Base-by-base conservation (phyloP, 2,888 invertebrate genomes). In the Phaedon cochleariae region DNA sequence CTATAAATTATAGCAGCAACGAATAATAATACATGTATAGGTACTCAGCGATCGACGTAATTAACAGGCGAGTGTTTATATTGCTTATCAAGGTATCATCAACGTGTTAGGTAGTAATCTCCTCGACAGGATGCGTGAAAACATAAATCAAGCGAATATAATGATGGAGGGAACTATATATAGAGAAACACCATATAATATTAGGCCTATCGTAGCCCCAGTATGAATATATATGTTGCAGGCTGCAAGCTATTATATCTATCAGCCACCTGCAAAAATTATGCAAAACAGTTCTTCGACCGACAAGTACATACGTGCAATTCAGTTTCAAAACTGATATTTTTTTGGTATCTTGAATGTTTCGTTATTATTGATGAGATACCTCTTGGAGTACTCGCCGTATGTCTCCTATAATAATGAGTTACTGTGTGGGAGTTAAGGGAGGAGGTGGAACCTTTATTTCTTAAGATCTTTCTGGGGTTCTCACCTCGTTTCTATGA, bases 61-160 rank as follows among this genome's bases (percentile, higher is more conserved):
- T 41, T 41, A 41, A 41, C 41, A n/a, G 41, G 15, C 4, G 7
- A 12, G 41, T 41, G 41, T 41, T 41, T 41, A 41, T 41, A 10
- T 41, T 41, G 41, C 41, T 41, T 41, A 41, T 41, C 41, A 15
- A 6, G 15, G 41, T 41, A 41, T 41, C 41, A 41, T 41, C 41
- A 15, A 41, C 12, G 41, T 41, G 41, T 41, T 41, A 41, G 41
- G 41, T 41, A n/a, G 41, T 41, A 41, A 41, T 41, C 41, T 41
- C 15, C 41, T 41, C 41, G 15, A 15, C 41, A 41, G 41, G n/a
- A 41, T 41, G 41, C 15, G 41, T 41, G 41, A 41, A 41, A n/a
- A 41, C 41, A 41, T 41, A 41, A 41, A 41, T 41, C 41, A 41
- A 41, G 41, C 41, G 41, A 41, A 41, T 41, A 41, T 41, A 41